Evolutionary conservation across 1,140 invertebrate genomes (phyloP), one percentile per base, ranked within the genome.

Genomic region (Apis laboriosa): DNA sequence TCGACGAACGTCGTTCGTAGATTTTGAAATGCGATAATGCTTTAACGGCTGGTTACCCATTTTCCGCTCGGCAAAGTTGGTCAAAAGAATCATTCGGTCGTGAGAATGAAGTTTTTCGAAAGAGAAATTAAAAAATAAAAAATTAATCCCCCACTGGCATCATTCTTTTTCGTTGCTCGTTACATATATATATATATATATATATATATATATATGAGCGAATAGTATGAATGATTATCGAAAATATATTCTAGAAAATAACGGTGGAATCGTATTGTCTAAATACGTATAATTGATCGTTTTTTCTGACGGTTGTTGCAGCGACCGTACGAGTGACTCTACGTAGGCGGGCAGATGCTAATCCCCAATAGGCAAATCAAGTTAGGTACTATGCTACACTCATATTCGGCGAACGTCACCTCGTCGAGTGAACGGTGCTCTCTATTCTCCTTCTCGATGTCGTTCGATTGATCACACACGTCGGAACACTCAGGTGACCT

Each of bases 261-360:
- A 88, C 90, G 90, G 87, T 88, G 83, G 84, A 86, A 88, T 80
- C 84, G 88, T 86, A 85, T 73, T 89, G 67, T 58, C 19, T 28
- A 43, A 76, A 89, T 83, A 91, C 86, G 86, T 87, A 87, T 92
- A 77, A 90, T 86, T 91, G 81, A 93, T 91, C 91, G 91, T 90
- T n/a, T 86, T 92, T 92, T 92, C 90, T 94, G 84, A 93, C 93
- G 93, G 93, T 93, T 94, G 92, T 94, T 94, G 90, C 93, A 94
- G 93, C 93, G 92, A 94, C 93, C 93, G 93, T 94, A 90, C 91
- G 93, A 92, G 92, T 94, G 93, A 94, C 93, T 93, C 93, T 94
- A 86, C 93, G 92, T 94, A 94, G 92, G 90, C 92, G 92, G 91
- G 92, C 92, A 78, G 93, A 94, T 91, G 92, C 90, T 93, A 94